Evolutionary conservation across 2,888 invertebrate species (phyloP), one percentile per base, ranked within the genome.

Genomic region (Callyntrura guangdongensis): DNA sequence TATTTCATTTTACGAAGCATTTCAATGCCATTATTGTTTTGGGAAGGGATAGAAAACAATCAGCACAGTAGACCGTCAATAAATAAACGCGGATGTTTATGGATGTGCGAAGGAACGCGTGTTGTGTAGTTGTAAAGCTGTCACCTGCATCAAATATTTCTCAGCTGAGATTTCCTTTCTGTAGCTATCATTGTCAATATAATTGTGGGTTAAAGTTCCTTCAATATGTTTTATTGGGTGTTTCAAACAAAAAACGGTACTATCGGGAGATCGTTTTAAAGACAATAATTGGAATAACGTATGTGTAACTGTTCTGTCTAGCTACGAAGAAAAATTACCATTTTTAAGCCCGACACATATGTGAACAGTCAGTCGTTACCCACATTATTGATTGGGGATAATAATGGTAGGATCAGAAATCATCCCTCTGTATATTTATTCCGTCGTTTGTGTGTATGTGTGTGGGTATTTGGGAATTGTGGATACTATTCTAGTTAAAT

Each of bases 351-450:
- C 22, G 47, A 47, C 74, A 74, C 74, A 74, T n/a, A n/a, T 74
- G 74, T 74, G 74, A 47, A 22, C 47, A 74, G 74, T 74, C 47
- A 74, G 74, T 74, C 74, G 49, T 74, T 74, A 49, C 20, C 74
- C 49, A 49, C 74, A 49, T 49, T 74, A 74, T 74, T 22, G 49
- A 74, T 49, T 74, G 74, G 49, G 74, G 17, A 22, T 74, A 74
- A 74, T 74, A 49, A 49, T 47, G 12, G 20, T 74, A 36, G 36
- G 36, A 49, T 14, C 74, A 74, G 49, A 72, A 72, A 72, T 47
- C 22, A 49, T 22, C 36, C 36, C 36, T 36, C 36, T 2, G 6
- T 36, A 36, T 36, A 36, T 36, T 36, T 36, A 36, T 36, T 4
- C 36, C 3, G 36, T 36, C 36, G 36, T 36, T 36, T 36, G 36